These are phyloP conservation scores for Platyrinchus mystaceus DNA, from an alignment of 2,797 vertebrate species.

Conservation along the genomic window DNA sequence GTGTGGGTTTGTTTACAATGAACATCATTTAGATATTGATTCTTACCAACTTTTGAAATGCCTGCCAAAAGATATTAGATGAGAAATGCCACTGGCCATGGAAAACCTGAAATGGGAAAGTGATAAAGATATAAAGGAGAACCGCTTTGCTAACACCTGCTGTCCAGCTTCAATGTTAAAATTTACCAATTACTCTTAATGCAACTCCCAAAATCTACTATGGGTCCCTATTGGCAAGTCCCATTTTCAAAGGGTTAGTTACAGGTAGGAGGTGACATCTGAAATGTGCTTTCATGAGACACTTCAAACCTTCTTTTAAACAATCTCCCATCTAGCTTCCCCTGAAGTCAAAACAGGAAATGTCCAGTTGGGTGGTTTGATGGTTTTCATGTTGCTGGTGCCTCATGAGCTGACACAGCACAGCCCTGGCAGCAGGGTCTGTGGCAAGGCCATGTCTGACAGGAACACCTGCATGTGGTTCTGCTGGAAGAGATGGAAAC, in stretches of 20 bases:
- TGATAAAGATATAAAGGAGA: neutral
- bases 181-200: neutral
- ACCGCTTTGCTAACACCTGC: neutral
- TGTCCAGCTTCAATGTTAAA: neutral
- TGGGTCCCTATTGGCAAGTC: neutral
- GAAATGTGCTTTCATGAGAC: neutral
- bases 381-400: neutral
- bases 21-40: neutral
- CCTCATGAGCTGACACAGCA: fast-evolving
- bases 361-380: neutral
- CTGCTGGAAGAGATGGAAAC: neutral
- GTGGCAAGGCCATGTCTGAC: fast-evolving
- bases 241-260: neutral
- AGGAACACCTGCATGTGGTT: neutral
- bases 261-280: neutral
- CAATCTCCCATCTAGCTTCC: neutral
- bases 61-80: neutral
- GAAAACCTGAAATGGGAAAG: neutral
- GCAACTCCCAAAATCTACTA: neutral
- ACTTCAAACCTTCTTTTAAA: neutral
- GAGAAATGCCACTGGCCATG: neutral
- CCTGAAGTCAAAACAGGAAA: neutral
- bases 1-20: neutral
- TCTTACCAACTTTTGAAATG: neutral
- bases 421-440: neutral